Conservation (phyloP, 2,888 invertebrate genomes). For the Drosophila niveifrons region DNA sequence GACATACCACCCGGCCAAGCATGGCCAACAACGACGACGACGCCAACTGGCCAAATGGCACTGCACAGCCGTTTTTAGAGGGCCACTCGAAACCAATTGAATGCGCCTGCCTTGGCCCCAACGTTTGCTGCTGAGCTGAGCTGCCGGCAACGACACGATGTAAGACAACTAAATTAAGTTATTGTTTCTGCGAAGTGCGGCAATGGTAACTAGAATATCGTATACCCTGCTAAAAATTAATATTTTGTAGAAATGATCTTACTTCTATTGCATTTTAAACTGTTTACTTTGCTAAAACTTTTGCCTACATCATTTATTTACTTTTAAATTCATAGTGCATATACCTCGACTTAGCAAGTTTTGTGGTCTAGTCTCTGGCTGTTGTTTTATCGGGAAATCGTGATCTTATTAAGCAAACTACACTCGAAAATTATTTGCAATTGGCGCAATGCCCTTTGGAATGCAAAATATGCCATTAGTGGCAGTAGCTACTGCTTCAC, state of each 20-base stretch:
- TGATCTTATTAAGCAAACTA: constrained; percentile 75
- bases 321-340: neutral
- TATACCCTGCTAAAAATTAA: constrained; percentile 39
- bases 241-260: no score
- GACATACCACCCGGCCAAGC: constrained; percentile 76
- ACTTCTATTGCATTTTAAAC: no score
- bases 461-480: constrained; percentile 81
- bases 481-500: constrained; percentile 49
- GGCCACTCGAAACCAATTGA: constrained; percentile 16
- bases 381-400: constrained; percentile 66
- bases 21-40: neutral
- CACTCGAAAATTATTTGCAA: constrained; percentile 74
- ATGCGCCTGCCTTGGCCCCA: constrained; percentile 7
- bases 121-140: constrained; percentile 14
- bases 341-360: neutral
- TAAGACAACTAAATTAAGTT: constrained; percentile 82
- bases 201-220: constrained; percentile 10
- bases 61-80: constrained; percentile 8
- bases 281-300: no score
- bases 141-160: constrained; percentile 64
- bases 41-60: constrained; percentile 13
- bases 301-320: neutral
- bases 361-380: constrained; percentile 14
- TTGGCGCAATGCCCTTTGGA: constrained; percentile 78
- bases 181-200: constrained; percentile 64